Evolutionary conservation across 2,113 vertebrate genomes (phyloP).

Genomic region (Chamaetylas fuelleborni): DNA sequence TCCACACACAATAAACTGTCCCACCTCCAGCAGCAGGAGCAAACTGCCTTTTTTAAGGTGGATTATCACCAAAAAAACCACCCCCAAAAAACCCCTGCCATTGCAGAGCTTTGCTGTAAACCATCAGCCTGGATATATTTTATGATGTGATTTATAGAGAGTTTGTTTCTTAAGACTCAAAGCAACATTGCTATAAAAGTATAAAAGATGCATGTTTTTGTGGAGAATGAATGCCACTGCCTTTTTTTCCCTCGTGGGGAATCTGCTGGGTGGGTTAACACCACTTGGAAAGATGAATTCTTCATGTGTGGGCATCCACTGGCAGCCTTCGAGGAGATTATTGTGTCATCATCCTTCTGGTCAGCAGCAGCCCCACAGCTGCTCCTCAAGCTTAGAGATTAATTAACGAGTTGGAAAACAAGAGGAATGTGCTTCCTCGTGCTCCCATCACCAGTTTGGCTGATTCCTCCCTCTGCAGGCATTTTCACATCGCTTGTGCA

Average conservation of each 20-base stretch:
- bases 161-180: conserved; percentile 41
- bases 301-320: conserved; percentile 28
- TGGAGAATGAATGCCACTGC: neutral
- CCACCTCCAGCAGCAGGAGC: neutral
- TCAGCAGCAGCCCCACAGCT: neutral
- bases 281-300: neutral
- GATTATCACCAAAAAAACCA: neutral
- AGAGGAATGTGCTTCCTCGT: neutral
- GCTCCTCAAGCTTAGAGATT: neutral
- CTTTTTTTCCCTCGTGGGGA: neutral
- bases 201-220: neutral
- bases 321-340: neutral
- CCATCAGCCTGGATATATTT: conserved; percentile 22
- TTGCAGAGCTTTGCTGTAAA: conserved; percentile 15
- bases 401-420: neutral
- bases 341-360: neutral
- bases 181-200: conserved; percentile 25
- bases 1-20: neutral
- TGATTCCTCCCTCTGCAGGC: neutral
- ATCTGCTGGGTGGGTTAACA: neutral
- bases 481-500: neutral
- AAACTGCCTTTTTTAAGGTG: neutral
- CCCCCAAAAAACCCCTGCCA: neutral
- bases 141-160: conserved; percentile 60
- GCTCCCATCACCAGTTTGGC: neutral